These are phyloP conservation scores for Allacma fusca DNA, from an alignment of 2,888 invertebrate genomes.

Conservation along the genomic window DNA sequence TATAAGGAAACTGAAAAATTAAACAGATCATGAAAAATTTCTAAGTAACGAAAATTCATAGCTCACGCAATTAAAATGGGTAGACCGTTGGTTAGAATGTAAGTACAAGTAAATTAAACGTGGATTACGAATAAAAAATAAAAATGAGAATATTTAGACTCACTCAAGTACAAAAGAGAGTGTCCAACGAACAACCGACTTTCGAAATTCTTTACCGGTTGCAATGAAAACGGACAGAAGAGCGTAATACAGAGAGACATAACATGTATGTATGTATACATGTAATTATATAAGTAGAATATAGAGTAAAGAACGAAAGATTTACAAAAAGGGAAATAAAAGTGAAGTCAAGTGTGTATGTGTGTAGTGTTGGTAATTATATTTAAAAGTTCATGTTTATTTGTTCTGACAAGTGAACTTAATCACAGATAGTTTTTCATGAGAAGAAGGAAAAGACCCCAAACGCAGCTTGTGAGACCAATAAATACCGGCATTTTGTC, in stretches of 20 bases:
- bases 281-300: not conserved
- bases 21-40: no score
- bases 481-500: constrained; percentile 79
- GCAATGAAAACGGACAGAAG: constrained; percentile 29
- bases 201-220: not conserved
- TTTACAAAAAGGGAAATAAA: constrained; percentile 19
- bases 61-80: no score
- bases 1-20: no score
- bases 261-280: not conserved
- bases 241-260: constrained; percentile 40
- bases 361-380: no score
- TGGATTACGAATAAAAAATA: not conserved
- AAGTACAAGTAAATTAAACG: not conserved
- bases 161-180: constrained; percentile 35
- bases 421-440: constrained; percentile 72
- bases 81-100: constrained; percentile 17
- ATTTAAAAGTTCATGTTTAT: constrained; percentile 64
- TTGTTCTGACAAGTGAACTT: constrained; percentile 66
- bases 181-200: constrained; percentile 14
- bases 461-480: constrained; percentile 88
- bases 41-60: no score
- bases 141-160: constrained; percentile 23
- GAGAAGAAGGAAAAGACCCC: constrained; percentile 81
- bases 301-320: constrained; percentile 21
- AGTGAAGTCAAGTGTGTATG: constrained; percentile 61